phyloP scores from a whole-genome alignment of 2,113 vertebrate genomes.

The Vidua macroura region DNA sequence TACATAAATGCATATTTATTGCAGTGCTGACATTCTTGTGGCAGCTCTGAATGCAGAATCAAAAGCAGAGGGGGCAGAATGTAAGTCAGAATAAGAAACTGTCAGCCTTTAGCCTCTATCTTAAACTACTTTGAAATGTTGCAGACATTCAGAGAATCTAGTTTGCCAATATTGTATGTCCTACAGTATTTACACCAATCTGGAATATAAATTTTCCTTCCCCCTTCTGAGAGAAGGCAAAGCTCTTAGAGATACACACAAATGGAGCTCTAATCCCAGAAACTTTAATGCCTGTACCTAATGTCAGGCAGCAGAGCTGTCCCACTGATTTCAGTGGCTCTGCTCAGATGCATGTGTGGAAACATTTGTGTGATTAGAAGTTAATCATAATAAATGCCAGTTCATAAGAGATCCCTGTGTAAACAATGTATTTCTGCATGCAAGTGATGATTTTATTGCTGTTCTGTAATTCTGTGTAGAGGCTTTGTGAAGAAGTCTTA shows the following conservation, averaged over 20 bases:
- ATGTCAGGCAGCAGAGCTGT: not conserved
- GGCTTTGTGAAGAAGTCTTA: constrained; percentile 36
- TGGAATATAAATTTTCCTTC: constrained; percentile 34
- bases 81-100: constrained; percentile 42
- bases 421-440: constrained; percentile 42
- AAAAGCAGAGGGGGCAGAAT: constrained; percentile 44
- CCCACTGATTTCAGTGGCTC: not conserved
- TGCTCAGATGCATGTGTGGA: not conserved
- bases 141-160: constrained; percentile 13
- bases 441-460: constrained; percentile 50
- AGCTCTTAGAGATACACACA: not conserved
- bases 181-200: constrained; percentile 23
- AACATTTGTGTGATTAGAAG: constrained; percentile 9
- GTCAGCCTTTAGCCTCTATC: constrained; percentile 33
- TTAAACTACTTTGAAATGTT: constrained; percentile 32
- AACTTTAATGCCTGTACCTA: not conserved
- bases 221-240: not conserved
- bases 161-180: constrained; percentile 1
- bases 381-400: constrained; percentile 35
- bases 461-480: not conserved
- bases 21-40: constrained; percentile 14
- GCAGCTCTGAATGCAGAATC: constrained; percentile 51
- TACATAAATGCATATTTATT: constrained; percentile 62
- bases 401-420: not conserved
- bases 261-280: not conserved